Conservation (phyloP, 2,113 vertebrate species). For the Cygnus atratus region DNA sequence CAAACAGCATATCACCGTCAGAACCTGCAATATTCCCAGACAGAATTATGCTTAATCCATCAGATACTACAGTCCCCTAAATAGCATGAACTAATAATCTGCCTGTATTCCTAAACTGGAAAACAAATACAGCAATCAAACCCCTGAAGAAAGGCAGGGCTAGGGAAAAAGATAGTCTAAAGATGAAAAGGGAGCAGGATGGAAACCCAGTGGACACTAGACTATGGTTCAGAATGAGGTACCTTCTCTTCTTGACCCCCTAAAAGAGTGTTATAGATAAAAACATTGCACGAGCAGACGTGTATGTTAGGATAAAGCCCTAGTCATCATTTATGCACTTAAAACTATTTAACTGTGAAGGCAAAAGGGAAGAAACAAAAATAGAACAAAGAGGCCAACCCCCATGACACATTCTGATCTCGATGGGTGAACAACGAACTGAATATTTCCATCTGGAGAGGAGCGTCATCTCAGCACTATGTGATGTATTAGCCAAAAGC, state of each 20-base stretch:
- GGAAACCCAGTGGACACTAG: neutral
- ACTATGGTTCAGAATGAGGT: slow-evolving; percentile 45
- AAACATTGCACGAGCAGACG: slow-evolving; percentile 28
- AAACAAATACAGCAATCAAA: neutral
- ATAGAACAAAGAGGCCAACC: slow-evolving; percentile 41
- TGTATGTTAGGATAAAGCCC: slow-evolving; percentile 28
- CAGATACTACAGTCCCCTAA: neutral
- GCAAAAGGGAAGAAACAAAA: slow-evolving; percentile 48
- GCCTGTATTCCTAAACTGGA: neutral
- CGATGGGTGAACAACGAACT: slow-evolving; percentile 53
- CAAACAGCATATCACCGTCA: neutral
- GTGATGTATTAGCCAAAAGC: slow-evolving; percentile 44
- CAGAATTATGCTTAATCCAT: neutral
- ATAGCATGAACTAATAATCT: neutral
- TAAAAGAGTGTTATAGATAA: slow-evolving; percentile 32
- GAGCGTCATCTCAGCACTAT: slow-evolving; percentile 11
- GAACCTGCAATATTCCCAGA: neutral
- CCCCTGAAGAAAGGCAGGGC: neutral
- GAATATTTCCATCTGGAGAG: slow-evolving; percentile 66
- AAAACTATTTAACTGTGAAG: slow-evolving; percentile 39
- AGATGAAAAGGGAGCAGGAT: neutral
- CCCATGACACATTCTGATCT: slow-evolving; percentile 17
- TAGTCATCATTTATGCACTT: slow-evolving; percentile 59
- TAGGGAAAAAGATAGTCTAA: neutral
- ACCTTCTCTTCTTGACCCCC: neutral